Conservation (phyloP, 2,888 invertebrate species). For the Leucozona laternaria region DNA sequence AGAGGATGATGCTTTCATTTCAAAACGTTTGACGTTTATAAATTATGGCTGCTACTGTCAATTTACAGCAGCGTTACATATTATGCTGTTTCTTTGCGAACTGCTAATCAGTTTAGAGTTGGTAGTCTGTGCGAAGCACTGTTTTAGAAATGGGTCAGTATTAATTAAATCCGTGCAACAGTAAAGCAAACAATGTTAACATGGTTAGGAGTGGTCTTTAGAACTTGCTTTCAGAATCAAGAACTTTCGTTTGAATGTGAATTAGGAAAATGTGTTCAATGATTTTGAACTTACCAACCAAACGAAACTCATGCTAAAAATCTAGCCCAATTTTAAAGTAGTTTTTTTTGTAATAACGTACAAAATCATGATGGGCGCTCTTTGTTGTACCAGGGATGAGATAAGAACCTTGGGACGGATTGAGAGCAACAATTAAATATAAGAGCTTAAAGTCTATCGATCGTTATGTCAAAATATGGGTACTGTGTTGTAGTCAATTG, state of each 20-base stretch:
- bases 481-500: too few relatives aligned
- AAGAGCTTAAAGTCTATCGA: too few relatives aligned
- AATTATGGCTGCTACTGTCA: constrained; percentile 73
- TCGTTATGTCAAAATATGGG: too few relatives aligned
- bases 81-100: constrained; percentile 29
- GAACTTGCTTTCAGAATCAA: constrained; percentile 24
- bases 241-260: background rate
- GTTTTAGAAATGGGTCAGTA: constrained; percentile 69
- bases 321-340: too few relatives aligned
- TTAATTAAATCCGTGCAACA: constrained; percentile 52
- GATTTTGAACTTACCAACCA: background rate
- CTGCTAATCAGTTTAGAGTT: constrained; percentile 47
- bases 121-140: constrained; percentile 34
- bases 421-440: too few relatives aligned
- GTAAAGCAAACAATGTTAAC: constrained; percentile 41
- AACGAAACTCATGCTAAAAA: too few relatives aligned
- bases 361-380: too few relatives aligned
- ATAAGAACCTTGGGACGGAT: too few relatives aligned
- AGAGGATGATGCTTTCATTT: constrained; percentile 50
- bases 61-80: constrained; percentile 58
- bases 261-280: background rate
- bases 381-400: too few relatives aligned
- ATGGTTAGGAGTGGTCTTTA: background rate
- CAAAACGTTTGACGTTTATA: constrained; percentile 68
- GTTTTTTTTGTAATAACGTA: too few relatives aligned